Percentiles rank a stretch among this genome's conserved stretches.
Conservation (phyloP, 2,888 invertebrate species). For the Agrotis clavis region DNA sequence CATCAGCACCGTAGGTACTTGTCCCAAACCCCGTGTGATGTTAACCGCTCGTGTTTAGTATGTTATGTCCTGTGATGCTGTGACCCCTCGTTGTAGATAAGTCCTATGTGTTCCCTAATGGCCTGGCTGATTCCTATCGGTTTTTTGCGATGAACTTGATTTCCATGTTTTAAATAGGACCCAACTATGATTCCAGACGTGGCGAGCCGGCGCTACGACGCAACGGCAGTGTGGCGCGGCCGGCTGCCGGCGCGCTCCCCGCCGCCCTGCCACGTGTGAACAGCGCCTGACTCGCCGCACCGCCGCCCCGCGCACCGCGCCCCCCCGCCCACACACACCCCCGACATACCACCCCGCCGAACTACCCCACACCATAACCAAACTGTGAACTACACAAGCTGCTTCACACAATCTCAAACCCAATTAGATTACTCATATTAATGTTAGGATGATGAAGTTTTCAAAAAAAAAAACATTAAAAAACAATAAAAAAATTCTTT, state of each 20-base stretch:
- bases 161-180: conserved; percentile 49
- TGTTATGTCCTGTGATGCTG: conserved; percentile 37
- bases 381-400: conserved; percentile 70
- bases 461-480: conserved; percentile 68
- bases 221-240: conserved; percentile 81
- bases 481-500: conserved; percentile 75
- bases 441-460: conserved; percentile 72
- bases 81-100: conserved; percentile 21
- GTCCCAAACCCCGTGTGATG: conserved; percentile 15
- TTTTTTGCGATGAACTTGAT: conserved; percentile 37
- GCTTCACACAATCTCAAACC: conserved; percentile 70
- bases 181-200: conserved; percentile 77
- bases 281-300: conserved; percentile 55
- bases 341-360: conserved; percentile 71
- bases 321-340: conserved; percentile 61
- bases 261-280: conserved; percentile 84
- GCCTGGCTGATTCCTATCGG: conserved; percentile 55
- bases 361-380: conserved; percentile 60
- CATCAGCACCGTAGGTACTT: conserved; percentile 1
- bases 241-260: conserved; percentile 84
- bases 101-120: conserved; percentile 43
- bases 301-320: conserved; percentile 43
- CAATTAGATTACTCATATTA: conserved; percentile 72
- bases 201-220: conserved; percentile 80
- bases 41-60: conserved; percentile 28